phyloP scores from a whole-genome alignment of 2,888 invertebrate genomes.

The Oscheius sp. region DNA sequence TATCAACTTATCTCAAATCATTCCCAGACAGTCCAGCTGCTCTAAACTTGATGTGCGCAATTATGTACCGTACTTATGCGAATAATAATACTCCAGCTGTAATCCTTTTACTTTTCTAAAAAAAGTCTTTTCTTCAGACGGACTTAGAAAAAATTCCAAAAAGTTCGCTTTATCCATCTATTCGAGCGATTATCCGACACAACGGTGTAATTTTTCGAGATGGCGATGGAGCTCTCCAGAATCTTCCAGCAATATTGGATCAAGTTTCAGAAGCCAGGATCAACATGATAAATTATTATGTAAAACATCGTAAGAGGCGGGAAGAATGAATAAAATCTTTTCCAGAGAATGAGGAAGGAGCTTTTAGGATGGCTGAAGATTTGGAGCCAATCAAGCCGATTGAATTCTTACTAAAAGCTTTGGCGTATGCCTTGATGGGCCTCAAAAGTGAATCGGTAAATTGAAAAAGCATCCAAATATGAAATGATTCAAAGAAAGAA shows the following conservation, averaged over 20 bases:
- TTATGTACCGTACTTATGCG: conserved; percentile 86
- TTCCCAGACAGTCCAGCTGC: conserved; percentile 93
- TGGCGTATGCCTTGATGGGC: conserved; percentile 90
- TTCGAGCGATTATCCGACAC: conserved; percentile 90
- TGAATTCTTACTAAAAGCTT: conserved; percentile 94
- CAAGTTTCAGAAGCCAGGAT: conserved; percentile 94
- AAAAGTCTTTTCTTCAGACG: no score
- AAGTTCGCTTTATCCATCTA: conserved; percentile 76
- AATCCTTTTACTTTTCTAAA: conserved; percentile 77
- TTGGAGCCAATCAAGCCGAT: conserved; percentile 91
- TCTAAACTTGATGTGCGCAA: conserved; percentile 88
- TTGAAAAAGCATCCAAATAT: conserved; percentile 39
- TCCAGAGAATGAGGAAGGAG: conserved; percentile 61
- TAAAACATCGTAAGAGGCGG: conserved; percentile 77
- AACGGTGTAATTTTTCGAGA: conserved; percentile 77
- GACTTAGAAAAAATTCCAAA: conserved; percentile 36
- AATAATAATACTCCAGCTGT: conserved; percentile 76
- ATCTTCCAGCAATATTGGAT: conserved; percentile 88
- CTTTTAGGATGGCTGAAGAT: conserved; percentile 75
- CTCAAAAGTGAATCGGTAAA: conserved; percentile 89
- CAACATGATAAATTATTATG: conserved; percentile 91
- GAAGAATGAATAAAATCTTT: not conserved
- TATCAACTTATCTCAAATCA: conserved; percentile 86
- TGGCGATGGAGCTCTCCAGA: conserved; percentile 71
- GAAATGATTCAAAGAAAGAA: conserved; percentile 79